Conservation (phyloP, 64 coral and sea anemone genomes). For the Montipora foliosa region DNA sequence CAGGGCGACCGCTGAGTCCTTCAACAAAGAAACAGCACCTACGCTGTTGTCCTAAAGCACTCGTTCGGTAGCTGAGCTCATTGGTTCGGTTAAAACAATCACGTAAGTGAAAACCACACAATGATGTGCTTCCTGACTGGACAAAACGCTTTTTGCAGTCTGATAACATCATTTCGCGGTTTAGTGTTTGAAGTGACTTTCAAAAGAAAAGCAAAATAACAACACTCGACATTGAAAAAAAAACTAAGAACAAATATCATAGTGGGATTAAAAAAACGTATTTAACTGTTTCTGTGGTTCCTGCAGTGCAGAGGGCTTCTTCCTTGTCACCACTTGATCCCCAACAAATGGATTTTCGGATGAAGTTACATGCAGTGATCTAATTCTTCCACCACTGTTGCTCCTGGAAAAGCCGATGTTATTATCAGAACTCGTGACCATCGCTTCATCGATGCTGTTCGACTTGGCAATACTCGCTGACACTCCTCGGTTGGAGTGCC, state of each 20-base stretch:
- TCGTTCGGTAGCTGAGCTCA: not conserved
- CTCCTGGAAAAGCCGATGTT: conserved; percentile 13
- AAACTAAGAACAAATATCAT: too few species aligned
- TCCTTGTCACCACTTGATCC: not conserved
- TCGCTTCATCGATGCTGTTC: not conserved
- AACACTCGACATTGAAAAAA: too few species aligned
- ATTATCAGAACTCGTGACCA: not conserved
- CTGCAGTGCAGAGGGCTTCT: not conserved
- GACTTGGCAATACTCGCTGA: conserved; percentile 43
- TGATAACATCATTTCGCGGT: too few species aligned
- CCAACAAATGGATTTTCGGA: conserved; percentile 68
- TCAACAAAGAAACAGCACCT: too few species aligned
- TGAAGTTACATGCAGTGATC: conserved; percentile 89
- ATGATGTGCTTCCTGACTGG: too few species aligned
- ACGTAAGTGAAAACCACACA: too few species aligned
- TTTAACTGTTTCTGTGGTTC: not conserved
- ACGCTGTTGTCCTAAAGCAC: not conserved
- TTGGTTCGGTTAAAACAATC: too few species aligned
- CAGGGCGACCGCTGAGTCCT: too few species aligned
- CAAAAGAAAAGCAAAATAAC: too few species aligned
- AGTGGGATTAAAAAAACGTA: not conserved
- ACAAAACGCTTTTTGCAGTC: too few species aligned
- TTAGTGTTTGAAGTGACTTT: too few species aligned
- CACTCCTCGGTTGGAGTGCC: conserved; percentile 65
- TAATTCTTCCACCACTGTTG: conserved; percentile 72